Evolutionary conservation across 2,888 invertebrate species (phyloP).

Genomic region (Operophtera brumata): DNA sequence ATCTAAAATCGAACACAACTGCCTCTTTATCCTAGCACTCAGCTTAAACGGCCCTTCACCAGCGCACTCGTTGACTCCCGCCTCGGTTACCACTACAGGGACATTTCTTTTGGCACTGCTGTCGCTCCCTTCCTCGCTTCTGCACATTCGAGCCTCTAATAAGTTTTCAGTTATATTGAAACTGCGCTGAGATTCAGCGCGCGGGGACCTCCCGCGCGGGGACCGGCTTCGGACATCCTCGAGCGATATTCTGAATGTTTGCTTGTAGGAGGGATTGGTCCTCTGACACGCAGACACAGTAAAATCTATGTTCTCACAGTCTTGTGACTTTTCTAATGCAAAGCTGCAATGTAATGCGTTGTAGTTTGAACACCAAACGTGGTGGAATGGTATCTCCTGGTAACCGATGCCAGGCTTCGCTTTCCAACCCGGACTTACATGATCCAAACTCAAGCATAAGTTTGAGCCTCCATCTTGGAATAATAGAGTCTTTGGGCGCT

Average conservation of each 20-base stretch:
- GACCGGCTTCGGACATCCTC: conserved; percentile 72
- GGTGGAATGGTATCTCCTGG: conserved; percentile 93
- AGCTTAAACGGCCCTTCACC: conserved; percentile 82
- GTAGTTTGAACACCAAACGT: conserved; percentile 93
- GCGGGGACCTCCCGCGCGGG: conserved; percentile 71
- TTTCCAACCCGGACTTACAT: conserved; percentile 93
- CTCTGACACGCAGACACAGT: conserved; percentile 72
- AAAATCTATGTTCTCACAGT: conserved; percentile 74
- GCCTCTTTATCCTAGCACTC: conserved; percentile 78
- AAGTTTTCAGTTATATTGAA: conserved; percentile 76
- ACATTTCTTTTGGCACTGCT: conserved; percentile 73
- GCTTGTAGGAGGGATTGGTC: conserved; percentile 75
- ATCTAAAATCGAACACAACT: conserved; percentile 86
- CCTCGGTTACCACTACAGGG: conserved; percentile 76
- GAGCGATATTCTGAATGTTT: conserved; percentile 73
- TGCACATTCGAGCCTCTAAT: conserved; percentile 70
- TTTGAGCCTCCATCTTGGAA: conserved; percentile 95
- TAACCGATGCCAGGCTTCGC: conserved; percentile 93
- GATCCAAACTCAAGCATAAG: conserved; percentile 93
- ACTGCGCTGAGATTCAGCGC: conserved; percentile 71
- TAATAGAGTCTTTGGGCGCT: conserved; percentile 92
- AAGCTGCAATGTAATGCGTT: conserved; percentile 96
- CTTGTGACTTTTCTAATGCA: conserved; percentile 86
- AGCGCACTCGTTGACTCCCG: conserved; percentile 82
- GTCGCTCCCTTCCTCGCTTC: conserved; percentile 74